A percentile compares a stretch with the other conserved stretches of the same genome.
These are phyloP conservation scores for Cyclina sinensis DNA, from an alignment of 1,140 invertebrate species.

Conservation along the genomic window DNA sequence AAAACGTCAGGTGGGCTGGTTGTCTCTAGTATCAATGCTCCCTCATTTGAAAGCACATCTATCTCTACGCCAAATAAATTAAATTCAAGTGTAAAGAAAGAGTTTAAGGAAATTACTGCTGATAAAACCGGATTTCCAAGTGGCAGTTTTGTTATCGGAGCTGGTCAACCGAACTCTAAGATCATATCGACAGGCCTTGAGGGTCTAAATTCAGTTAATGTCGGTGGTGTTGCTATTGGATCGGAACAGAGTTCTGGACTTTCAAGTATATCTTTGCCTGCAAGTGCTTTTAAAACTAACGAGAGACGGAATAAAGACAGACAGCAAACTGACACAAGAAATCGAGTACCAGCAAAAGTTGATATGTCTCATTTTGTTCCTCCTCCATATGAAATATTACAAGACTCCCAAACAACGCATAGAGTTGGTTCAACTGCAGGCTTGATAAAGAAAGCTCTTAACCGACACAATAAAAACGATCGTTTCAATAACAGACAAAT, in stretches of 20 bases:
- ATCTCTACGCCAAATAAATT: not conserved
- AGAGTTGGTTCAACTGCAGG: not conserved
- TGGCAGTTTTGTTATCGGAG: not conserved
- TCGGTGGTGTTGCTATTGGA: slow-evolving; percentile 27
- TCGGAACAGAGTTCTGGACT: not conserved
- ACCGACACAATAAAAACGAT: not conserved
- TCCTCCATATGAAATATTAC: slow-evolving; percentile 5
- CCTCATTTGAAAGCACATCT: not conserved
- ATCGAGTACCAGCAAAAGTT: not conserved
- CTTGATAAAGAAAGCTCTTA: not conserved
- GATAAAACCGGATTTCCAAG: not conserved
- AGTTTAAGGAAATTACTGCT: not conserved
- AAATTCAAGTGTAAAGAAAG: not conserved
- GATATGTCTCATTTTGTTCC: slow-evolving; percentile 49
- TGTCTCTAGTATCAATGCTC: not conserved
- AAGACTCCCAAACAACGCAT: not conserved
- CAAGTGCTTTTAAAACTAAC: slow-evolving; percentile 9
- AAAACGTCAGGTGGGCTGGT: not conserved
- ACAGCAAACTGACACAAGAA: slow-evolving; percentile 1
- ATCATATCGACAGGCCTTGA: not conserved
- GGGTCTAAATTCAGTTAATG: not conserved
- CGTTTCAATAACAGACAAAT: not conserved
- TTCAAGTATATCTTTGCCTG: slow-evolving; percentile 32
- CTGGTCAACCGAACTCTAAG: slow-evolving; percentile 17
- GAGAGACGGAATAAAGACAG: not conserved